Evolutionary conservation across 92 coral and sea anemone species (phyloP), one percentile per base, ranked within the genome.

Genomic region (Palythoa grandiflora): DNA sequence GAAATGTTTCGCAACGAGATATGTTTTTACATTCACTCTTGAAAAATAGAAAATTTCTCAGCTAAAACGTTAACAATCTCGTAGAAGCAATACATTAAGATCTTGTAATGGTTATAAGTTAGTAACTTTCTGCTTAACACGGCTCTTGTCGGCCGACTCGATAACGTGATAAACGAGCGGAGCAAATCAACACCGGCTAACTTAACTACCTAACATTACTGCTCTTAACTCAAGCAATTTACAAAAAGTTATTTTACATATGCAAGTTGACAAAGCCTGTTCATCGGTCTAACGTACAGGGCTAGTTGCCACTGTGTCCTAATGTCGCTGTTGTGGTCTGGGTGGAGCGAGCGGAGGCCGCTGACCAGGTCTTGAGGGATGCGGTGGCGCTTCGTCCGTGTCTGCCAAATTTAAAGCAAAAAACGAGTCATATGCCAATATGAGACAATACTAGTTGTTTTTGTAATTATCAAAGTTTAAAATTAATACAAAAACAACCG

Each of bases 281-380:
- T 48, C 48, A 6, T 36, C 12, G 15, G 7, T 17, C 5, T 20
- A 47, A 48, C 12, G 14, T 10, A 53, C 15, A 36, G 83, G 68
- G 50, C 68, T 59, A 65, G 68, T 21, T 53, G 35, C 68, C 21
- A 53, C 39, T 21, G 68, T 21, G 15, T 2, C 16, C 39, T 36
- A 77, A 77, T 36, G 50, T 77, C 83, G 38, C 53, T 55, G 80
- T 14, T 50, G 80, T 51, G 80, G 40, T 20, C 63, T 76, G 1
- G 19, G 83, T 4, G 83, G 83, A 36, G 83, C 83, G 15, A 54
- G 68, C 7, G 83, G 83, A 77, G 83, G 68, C 83, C 68, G 83
- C 83, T 77, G 83, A 77, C 83, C 63, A 53, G 83, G 51, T 77
- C 40, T 77, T 36, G 63, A 54, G 28, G 48, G 83, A 3, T 48